Percentiles rank a stretch among this genome's conserved stretches.
phyloP scores from a whole-genome alignment of 1,140 invertebrate species.

The Bombus difficillimus region DNA sequence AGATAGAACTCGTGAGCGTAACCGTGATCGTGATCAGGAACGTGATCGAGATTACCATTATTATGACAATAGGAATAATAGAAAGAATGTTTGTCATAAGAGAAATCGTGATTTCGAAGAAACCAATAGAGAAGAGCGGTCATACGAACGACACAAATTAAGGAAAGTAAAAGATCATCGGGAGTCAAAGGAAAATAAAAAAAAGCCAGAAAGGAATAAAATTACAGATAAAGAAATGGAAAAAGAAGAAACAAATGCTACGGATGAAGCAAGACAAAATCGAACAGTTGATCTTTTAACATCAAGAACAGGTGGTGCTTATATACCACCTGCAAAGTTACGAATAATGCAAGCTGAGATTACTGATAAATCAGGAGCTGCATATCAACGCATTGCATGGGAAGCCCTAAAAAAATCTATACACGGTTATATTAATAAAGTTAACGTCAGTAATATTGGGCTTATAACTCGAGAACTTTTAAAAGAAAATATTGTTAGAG shows the following conservation, averaged over 20 bases:
- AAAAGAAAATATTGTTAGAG: conserved; percentile 97
- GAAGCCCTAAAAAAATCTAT: conserved; percentile 99
- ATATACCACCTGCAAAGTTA: conserved; percentile 98
- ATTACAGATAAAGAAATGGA: conserved; percentile 4
- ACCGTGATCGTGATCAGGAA: not conserved
- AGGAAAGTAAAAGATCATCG: not conserved
- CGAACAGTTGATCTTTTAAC: conserved; percentile 90
- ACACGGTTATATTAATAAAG: conserved; percentile 98
- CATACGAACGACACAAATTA: not conserved
- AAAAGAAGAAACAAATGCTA: not conserved
- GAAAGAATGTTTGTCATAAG: not conserved
- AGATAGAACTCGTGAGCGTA: not conserved
- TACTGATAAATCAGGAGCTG: conserved; percentile 94
- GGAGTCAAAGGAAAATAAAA: conserved; percentile 7
- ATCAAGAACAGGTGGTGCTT: conserved; percentile 96
- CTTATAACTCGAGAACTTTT: conserved; percentile 96
- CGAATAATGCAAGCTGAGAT: conserved; percentile 97
- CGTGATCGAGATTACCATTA: conserved; percentile 5
- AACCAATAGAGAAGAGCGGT: not conserved
- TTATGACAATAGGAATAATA: conserved; percentile 3
- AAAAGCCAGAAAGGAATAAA: conserved; percentile 14
- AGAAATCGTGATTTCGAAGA: conserved; percentile 16
- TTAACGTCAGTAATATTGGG: conserved; percentile 97
- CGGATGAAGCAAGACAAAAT: conserved; percentile 75
- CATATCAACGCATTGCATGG: conserved; percentile 86